phyloP scores from a whole-genome alignment of 2,888 invertebrate species.

The Phanerotoma sp. region DNA sequence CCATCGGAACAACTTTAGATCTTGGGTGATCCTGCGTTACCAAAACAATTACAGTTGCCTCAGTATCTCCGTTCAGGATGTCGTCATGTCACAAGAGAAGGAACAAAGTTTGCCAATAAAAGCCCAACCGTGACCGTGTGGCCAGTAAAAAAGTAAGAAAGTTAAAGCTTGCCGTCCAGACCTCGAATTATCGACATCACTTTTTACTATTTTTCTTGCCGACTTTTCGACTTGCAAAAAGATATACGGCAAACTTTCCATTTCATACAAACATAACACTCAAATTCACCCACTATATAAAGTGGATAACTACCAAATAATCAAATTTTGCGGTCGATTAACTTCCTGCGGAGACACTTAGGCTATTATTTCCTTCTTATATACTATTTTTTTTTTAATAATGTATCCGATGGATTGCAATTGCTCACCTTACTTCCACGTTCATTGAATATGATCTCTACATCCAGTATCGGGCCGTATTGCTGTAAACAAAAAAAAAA shows the following conservation, averaged over 20 bases:
- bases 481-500: slow-evolving; percentile 67
- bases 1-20: slow-evolving; percentile 10
- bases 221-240: slow-evolving; percentile 25
- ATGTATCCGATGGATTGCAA: slow-evolving; percentile 29
- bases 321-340: slow-evolving; percentile 22
- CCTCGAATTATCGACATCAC: slow-evolving; percentile 11
- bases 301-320: slow-evolving; percentile 24
- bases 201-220: slow-evolving; percentile 9
- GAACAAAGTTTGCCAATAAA: slow-evolving; percentile 25
- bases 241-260: slow-evolving; percentile 25
- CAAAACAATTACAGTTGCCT: slow-evolving; percentile 23
- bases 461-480: slow-evolving; percentile 98
- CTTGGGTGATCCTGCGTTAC: slow-evolving; percentile 25
- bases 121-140: slow-evolving; percentile 9
- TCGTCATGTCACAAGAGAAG: slow-evolving; percentile 16
- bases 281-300: no score
- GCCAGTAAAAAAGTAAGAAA: not conserved
- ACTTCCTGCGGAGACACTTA: slow-evolving; percentile 16
- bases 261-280: slow-evolving; percentile 7
- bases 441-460: slow-evolving; percentile 99
- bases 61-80: slow-evolving; percentile 28
- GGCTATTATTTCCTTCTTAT: slow-evolving; percentile 3
- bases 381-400: slow-evolving; percentile 7
- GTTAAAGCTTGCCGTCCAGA: slow-evolving; percentile 1
- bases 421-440: slow-evolving; percentile 97